Evolutionary conservation across 2,888 invertebrate species (phyloP), one percentile per base, ranked within the genome.

Genomic region (Neria commutata): DNA sequence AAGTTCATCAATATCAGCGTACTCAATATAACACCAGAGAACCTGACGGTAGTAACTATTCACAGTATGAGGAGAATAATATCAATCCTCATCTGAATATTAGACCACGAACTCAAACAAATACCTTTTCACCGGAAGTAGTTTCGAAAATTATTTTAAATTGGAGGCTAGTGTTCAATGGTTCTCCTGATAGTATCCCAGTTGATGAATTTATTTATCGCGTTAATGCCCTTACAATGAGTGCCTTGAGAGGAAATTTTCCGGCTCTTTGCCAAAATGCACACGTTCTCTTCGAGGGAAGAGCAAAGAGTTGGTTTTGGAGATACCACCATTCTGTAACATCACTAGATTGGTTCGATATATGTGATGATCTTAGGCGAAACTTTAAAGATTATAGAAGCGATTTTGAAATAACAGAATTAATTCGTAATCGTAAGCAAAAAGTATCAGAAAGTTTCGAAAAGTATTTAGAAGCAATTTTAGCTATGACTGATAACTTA

Each of bases 261-360:
- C 14, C 19, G 25, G 17, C 25, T 1, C 4, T 52, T 4, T 37
- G 52, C 40, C 10, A 52, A 1, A 17, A 52, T 37, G 40, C 19
- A 1, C 51, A 51, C 26, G 25, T 47, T 1, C 16, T 57, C 2
- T 57, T 57, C 26, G 57, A 45, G 16, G 52, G 57, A 1, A 57
- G 52, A 37, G 57, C 47, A 8, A 52, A 45, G 11, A 29, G 21
- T 8, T 57, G 52, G 52, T 57, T 47, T 23, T 52, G 57, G 57
- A 23, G 52, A 19, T 57, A 52, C 10, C 53, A 57, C 11, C 42
- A 49, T 10, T 17, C 42, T 14, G 56, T 51, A 3, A 17, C 14
- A 6, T 37, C 23, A 11, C 8, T 56, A 10, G 37, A 40, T 11
- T 56, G 56, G 51, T 3, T 10, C 10, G 11, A 42, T 11, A 23